Conservation (phyloP, 2,113 vertebrate genomes). For the Mustelus asterias region DNA sequence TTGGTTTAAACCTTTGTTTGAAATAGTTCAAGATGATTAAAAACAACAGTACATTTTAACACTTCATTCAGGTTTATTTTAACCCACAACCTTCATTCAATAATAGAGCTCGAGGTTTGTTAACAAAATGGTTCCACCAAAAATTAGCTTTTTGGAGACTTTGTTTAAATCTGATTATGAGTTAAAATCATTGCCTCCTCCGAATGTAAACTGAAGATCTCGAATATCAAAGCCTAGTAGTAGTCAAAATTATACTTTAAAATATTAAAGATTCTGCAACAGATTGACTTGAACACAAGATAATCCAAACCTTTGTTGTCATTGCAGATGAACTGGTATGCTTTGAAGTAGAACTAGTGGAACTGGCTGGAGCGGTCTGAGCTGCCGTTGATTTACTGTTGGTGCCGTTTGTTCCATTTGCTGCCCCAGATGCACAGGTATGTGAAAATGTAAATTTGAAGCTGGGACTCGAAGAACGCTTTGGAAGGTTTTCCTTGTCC, state of each 20-base stretch:
- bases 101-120: neutral
- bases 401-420: constrained; percentile 75
- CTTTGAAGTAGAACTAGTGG: constrained; percentile 79
- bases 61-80: neutral
- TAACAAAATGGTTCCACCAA: neutral
- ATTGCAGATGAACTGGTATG: constrained; percentile 63
- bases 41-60: neutral
- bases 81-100: neutral
- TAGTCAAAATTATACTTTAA: neutral
- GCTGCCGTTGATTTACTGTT: constrained; percentile 75
- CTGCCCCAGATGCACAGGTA: constrained; percentile 65
- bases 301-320: constrained; percentile 60
- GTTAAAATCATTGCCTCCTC: neutral
- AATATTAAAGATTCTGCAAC: neutral
- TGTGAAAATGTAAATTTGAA: constrained; percentile 74
- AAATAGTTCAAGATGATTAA: neutral
- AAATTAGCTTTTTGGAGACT: neutral
- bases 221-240: neutral
- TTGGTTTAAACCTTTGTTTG: neutral
- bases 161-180: neutral
- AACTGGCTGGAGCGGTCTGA: constrained; percentile 67
- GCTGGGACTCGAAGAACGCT: constrained; percentile 61
- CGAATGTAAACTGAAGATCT: neutral
- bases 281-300: neutral
- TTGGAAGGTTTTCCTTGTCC: constrained; percentile 72